Conservation (phyloP, 2,888 invertebrate species). For the Nomada hirtipes region DNA sequence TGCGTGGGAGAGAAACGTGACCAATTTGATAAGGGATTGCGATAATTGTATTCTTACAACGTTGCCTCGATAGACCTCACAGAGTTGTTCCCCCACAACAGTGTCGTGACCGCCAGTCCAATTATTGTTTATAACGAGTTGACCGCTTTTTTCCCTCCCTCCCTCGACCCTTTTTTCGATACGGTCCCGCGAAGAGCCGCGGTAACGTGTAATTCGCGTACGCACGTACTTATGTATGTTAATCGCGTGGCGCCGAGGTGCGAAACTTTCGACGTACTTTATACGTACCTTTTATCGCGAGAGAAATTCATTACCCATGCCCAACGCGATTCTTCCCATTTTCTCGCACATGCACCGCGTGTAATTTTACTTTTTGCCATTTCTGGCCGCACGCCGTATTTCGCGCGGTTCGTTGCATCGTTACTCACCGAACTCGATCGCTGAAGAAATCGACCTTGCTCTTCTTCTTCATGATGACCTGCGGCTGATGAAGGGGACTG, state of each 20-base stretch:
- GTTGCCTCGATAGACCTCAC: slow-evolving; percentile 39
- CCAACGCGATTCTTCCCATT: too few relatives aligned
- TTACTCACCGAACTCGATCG: slow-evolving; percentile 91
- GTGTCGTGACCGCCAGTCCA: slow-evolving; percentile 55
- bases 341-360: too few relatives aligned
- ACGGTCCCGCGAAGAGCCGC: not conserved
- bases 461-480: slow-evolving; percentile 88
- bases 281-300: not conserved
- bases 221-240: too few relatives aligned
- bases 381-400: too few relatives aligned
- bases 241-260: too few relatives aligned
- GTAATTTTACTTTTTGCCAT: too few relatives aligned
- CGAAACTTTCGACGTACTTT: too few relatives aligned
- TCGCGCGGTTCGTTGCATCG: too few relatives aligned
- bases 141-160: not conserved
- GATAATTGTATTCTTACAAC: slow-evolving; percentile 62
- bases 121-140: slow-evolving; percentile 59
- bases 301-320: not conserved
- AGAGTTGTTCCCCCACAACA: slow-evolving; percentile 20
- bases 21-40: slow-evolving; percentile 55
- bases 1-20: slow-evolving; percentile 63
- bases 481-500: slow-evolving; percentile 88
- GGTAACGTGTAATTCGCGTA: slow-evolving; percentile 22
- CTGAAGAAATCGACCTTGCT: slow-evolving; percentile 92
- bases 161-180: not conserved